Conservation (phyloP, 2,113 vertebrate genomes). For the Tonatia bakeri region DNA sequence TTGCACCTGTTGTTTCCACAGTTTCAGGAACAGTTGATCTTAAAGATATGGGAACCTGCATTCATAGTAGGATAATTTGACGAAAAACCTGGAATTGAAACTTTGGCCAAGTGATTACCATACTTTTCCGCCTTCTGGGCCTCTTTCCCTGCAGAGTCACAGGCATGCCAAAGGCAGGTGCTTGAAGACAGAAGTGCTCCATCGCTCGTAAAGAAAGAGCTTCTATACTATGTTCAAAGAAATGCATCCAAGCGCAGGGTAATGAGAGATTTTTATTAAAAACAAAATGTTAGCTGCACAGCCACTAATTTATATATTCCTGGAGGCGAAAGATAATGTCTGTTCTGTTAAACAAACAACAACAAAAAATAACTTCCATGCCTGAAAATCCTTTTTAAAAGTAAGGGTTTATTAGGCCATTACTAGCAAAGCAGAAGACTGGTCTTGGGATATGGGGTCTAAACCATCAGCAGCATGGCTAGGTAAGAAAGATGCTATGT, state of each 20-base stretch:
- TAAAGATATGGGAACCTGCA: background rate
- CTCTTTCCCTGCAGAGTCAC: background rate
- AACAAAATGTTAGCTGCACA: background rate
- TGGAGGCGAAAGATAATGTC: background rate
- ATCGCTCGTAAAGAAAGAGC: background rate
- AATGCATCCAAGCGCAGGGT: background rate
- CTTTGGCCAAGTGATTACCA: background rate
- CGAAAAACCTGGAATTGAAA: slow-evolving; percentile 6
- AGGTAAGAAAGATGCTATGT: background rate
- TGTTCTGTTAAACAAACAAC: background rate
- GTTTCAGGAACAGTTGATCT: slow-evolving; percentile 13
- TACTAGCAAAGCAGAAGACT: too few species aligned
- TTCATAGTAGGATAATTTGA: background rate
- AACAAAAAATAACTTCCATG: background rate
- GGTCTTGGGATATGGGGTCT: too few species aligned
- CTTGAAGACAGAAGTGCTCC: background rate
- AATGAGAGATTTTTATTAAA: background rate
- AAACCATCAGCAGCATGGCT: background rate
- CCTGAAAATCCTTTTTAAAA: background rate
- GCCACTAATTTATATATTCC: background rate
- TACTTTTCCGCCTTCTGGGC: background rate
- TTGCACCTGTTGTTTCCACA: slow-evolving; percentile 51
- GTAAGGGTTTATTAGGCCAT: background rate
- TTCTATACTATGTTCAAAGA: background rate
- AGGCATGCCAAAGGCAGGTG: background rate